Evolutionary conservation across 2,113 vertebrate genomes (phyloP), one percentile per base, ranked within the genome.

Genomic region (Ginglymostoma cirratum): DNA sequence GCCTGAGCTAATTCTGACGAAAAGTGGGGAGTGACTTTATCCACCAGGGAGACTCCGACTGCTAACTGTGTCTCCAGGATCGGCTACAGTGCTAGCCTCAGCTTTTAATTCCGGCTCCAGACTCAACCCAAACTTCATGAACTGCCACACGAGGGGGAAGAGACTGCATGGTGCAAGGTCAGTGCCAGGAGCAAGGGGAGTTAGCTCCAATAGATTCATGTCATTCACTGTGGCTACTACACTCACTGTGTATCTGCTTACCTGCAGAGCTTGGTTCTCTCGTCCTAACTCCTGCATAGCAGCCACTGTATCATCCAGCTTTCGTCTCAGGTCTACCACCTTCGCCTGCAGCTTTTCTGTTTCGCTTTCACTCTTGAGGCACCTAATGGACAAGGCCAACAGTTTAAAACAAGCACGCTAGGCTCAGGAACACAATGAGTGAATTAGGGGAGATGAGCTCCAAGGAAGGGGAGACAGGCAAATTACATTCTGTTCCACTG

Each of bases 261-360:
- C 99, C 98, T 99, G 99, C 30, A 99, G 98, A 0, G 99, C 99
- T 96, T 99, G 99, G 97, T 99, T 99, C 97, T 99, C 99, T 96
- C 99, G 97, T 96, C 99, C 99, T 67, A 99, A 98, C 96, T 99
- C 99, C 97, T 99, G 99, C 98, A 99, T 99, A 66, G 99, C 99
- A 42, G 99, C 99, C 0, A 99, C 99, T 0, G 99, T 99, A 96
- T 99, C 99, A 23, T 99, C 99, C 97, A 99, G 97, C 96, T 99
- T 99, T 96, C 99, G 98, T 96, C 99, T 98, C 97, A 99, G 96
- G 96, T 99, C 99, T 96, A 99, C 96, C 85, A 99, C 97, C 98
- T 99, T 99, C 97, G 97, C 97, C 97, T 99, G 99, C 96, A 99
- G 98, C 96, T 99, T 99, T 97, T 99, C 99, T n/a, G 99, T 99